phyloP scores from a whole-genome alignment of 2,888 invertebrate genomes.

The Parascotia fuliginaria region DNA sequence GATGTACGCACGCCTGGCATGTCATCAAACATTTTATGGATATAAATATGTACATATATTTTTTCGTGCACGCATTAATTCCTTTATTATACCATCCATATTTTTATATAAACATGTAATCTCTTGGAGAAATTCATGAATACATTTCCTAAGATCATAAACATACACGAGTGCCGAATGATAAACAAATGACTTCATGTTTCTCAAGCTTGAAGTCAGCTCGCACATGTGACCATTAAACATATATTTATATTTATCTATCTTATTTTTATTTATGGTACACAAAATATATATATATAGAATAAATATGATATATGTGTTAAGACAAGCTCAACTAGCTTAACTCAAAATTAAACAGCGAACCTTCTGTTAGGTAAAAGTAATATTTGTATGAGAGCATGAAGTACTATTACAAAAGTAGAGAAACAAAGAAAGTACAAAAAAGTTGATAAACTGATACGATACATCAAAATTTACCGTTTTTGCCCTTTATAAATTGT shows the following conservation, averaged over 20 bases:
- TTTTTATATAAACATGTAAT: slow-evolving; percentile 49
- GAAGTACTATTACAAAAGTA: too few species aligned
- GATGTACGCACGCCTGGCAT: slow-evolving; percentile 41
- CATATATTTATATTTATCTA: slow-evolving; percentile 1
- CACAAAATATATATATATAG: too few species aligned
- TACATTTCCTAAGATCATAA: slow-evolving; percentile 43
- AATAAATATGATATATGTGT: too few species aligned
- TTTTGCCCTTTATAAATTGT: slow-evolving; percentile 37
- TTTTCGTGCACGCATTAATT: slow-evolving; percentile 46
- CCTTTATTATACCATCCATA: slow-evolving; percentile 43
- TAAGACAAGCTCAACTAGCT: too few species aligned
- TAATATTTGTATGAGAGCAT: too few species aligned
- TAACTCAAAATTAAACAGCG: too few species aligned
- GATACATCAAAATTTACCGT: slow-evolving; percentile 15
- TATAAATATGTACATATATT: slow-evolving; percentile 41
- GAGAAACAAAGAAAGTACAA: too few species aligned
- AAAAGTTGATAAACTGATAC: slow-evolving; percentile 24
- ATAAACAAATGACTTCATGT: slow-evolving; percentile 42
- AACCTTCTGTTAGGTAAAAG: too few species aligned
- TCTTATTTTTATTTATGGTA: too few species aligned
- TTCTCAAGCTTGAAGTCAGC: slow-evolving; percentile 26
- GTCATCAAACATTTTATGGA: slow-evolving; percentile 47
- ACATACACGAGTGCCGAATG: slow-evolving; percentile 36
- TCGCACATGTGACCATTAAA: slow-evolving; percentile 9
- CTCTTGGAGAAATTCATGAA: slow-evolving; percentile 45